Evolutionary conservation across 1,140 invertebrate species (phyloP).

Genomic region (Notospermus geniculatus): DNA sequence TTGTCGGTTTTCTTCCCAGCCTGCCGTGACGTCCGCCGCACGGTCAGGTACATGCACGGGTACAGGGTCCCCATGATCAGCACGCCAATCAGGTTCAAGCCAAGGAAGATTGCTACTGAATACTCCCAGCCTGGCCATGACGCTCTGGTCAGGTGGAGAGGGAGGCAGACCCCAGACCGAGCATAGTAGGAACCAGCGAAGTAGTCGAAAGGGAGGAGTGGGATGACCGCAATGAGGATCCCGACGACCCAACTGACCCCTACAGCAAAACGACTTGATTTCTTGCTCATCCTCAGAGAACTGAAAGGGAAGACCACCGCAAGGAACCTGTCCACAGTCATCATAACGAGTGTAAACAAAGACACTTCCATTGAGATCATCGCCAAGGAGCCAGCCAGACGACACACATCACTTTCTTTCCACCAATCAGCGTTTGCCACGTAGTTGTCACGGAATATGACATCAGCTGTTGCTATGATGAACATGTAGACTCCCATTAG

Average conservation of each 20-base stretch:
- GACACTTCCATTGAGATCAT: conserved; percentile 36
- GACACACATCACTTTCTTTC: conserved; percentile 32
- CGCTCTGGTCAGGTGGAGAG: conserved; percentile 13
- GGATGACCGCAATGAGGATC: conserved; percentile 24
- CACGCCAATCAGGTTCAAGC: conserved; percentile 15
- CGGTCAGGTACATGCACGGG: conserved; percentile 4
- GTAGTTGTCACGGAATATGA: conserved; percentile 33
- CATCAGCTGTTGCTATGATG: conserved; percentile 38
- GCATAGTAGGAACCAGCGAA: neutral
- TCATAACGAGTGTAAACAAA: conserved; percentile 33
- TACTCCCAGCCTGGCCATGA: conserved; percentile 21
- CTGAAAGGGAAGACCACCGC: conserved; percentile 34
- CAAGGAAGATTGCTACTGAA: conserved; percentile 17
- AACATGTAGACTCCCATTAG: conserved; percentile 43
- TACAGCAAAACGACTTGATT: conserved; percentile 9
- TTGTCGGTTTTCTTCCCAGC: neutral
- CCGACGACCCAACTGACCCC: conserved; percentile 22
- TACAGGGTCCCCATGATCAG: conserved; percentile 15
- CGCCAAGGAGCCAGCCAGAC: conserved; percentile 34
- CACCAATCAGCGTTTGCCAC: conserved; percentile 32
- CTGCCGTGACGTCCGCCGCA: neutral
- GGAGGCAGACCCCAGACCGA: conserved; percentile 15
- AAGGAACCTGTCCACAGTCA: conserved; percentile 36
- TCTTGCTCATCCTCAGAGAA: conserved; percentile 12
- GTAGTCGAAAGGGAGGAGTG: conserved; percentile 17